A percentile compares a stretch with the other conserved stretches of the same genome.
Conservation (phyloP, 2,888 invertebrate genomes). For the Macaria notata region DNA sequence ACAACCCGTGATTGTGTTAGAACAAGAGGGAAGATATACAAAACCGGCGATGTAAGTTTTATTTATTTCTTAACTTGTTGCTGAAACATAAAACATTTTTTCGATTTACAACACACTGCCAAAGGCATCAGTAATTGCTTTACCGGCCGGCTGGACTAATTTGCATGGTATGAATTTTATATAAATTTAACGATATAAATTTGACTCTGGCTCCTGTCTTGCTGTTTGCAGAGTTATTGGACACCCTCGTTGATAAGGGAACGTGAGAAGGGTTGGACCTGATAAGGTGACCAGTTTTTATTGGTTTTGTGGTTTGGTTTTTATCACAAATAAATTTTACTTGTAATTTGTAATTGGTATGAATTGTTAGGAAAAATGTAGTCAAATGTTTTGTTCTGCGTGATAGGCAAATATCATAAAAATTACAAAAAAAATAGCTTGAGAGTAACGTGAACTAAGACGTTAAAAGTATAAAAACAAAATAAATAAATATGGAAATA, state of each 20-base stretch:
- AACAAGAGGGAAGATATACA: slow-evolving; percentile 42
- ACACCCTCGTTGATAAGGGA: slow-evolving; percentile 16
- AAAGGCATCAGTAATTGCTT: slow-evolving; percentile 60
- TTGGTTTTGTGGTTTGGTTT: too few relatives aligned
- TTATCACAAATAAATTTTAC: too few relatives aligned
- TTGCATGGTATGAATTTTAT: slow-evolving; percentile 66
- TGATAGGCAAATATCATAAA: too few relatives aligned
- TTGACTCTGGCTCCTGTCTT: slow-evolving; percentile 50
- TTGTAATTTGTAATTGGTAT: too few relatives aligned
- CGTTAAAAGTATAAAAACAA: too few relatives aligned
- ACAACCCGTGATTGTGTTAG: slow-evolving; percentile 23
- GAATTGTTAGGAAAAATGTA: too few relatives aligned
- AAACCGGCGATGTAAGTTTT: slow-evolving; percentile 65
- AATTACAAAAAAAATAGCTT: too few relatives aligned
- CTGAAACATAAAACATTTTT: slow-evolving; percentile 69
- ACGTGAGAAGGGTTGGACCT: neutral
- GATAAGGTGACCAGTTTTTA: slow-evolving; percentile 11
- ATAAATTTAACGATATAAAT: slow-evolving; percentile 57
- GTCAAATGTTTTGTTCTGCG: too few relatives aligned
- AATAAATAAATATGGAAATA: too few relatives aligned
- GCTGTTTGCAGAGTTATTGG: slow-evolving; percentile 38
- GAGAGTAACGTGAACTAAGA: too few relatives aligned
- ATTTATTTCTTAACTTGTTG: slow-evolving; percentile 79
- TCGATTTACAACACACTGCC: slow-evolving; percentile 58
- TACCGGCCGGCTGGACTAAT: slow-evolving; percentile 56